Conservation (phyloP, 37 sponge, comb jelly and placozoan species). For the Geodia barretti region DNA sequence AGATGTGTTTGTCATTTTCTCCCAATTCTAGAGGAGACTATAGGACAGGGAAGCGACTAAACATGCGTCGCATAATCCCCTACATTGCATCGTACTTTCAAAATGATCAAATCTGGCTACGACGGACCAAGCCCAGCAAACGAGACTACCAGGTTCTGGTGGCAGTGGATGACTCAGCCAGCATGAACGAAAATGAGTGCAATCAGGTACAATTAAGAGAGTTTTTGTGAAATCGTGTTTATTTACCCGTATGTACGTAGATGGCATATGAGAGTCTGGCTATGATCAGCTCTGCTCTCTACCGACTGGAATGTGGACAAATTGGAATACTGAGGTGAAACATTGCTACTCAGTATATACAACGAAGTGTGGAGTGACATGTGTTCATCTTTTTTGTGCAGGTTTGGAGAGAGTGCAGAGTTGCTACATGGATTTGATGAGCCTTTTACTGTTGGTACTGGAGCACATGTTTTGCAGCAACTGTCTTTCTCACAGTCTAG, state of each 20-base stretch:
- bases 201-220: slow-evolving; percentile 41
- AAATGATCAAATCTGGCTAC: slow-evolving; percentile 95
- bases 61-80: slow-evolving; percentile 93
- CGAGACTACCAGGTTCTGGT: slow-evolving; percentile 91
- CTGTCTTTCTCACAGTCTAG: slow-evolving; percentile 73
- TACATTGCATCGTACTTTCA: slow-evolving; percentile 97
- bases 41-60: slow-evolving; percentile 92
- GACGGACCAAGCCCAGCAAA: slow-evolving; percentile 85
- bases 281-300: slow-evolving; percentile 84
- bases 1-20: too few relatives aligned
- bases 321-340: slow-evolving; percentile 85
- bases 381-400: slow-evolving; percentile 12
- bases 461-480: slow-evolving; percentile 68
- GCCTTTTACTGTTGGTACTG: slow-evolving; percentile 66
- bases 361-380: not conserved
- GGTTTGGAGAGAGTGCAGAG: slow-evolving; percentile 75
- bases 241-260: slow-evolving; percentile 20
- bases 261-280: slow-evolving; percentile 95
- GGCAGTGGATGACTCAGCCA: slow-evolving; percentile 93
- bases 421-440: slow-evolving; percentile 75
- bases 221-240: not conserved
- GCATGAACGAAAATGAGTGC: slow-evolving; percentile 81
- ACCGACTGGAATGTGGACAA: slow-evolving; percentile 82
- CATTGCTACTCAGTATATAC: not conserved
- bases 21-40: slow-evolving; percentile 87